Conservation (phyloP, 2,888 invertebrate genomes). For the Cheiracanthium punctorium region DNA sequence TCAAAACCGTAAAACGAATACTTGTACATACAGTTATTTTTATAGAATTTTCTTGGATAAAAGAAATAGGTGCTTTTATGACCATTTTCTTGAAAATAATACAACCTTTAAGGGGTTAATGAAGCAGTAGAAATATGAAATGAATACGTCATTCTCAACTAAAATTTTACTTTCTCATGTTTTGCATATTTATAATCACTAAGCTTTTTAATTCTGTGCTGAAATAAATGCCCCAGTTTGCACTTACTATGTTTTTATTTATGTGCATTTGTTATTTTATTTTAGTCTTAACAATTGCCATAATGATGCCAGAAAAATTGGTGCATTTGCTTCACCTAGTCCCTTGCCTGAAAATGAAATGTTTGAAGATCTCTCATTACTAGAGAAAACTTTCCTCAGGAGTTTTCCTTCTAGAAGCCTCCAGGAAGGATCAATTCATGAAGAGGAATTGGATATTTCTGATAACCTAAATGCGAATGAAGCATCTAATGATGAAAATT, state of each 20-base stretch:
- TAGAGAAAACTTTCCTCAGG: constrained; percentile 75
- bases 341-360: constrained; percentile 61
- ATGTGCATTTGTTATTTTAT: not conserved
- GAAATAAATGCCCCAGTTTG: no score
- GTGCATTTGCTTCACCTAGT: constrained; percentile 74
- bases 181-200: not conserved
- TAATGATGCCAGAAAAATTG: constrained; percentile 71
- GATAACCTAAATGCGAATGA: constrained; percentile 34
- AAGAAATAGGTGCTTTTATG: no score
- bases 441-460: constrained; percentile 10
- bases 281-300: constrained; percentile 5
- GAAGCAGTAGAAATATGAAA: no score
- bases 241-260: no score
- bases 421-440: not conserved
- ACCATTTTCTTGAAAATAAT: no score
- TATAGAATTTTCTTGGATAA: no score
- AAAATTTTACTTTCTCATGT: not conserved
- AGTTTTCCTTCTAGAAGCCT: no score
- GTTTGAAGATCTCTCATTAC: constrained; percentile 64
- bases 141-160: no score
- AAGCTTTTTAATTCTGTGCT: no score
- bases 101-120: no score
- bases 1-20: no score
- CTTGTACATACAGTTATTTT: no score
- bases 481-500: constrained; percentile 37